Evolutionary conservation across 2,797 vertebrate genomes (phyloP), one percentile per base, ranked within the genome.

Genomic region (Gymnothorax reevesii): DNA sequence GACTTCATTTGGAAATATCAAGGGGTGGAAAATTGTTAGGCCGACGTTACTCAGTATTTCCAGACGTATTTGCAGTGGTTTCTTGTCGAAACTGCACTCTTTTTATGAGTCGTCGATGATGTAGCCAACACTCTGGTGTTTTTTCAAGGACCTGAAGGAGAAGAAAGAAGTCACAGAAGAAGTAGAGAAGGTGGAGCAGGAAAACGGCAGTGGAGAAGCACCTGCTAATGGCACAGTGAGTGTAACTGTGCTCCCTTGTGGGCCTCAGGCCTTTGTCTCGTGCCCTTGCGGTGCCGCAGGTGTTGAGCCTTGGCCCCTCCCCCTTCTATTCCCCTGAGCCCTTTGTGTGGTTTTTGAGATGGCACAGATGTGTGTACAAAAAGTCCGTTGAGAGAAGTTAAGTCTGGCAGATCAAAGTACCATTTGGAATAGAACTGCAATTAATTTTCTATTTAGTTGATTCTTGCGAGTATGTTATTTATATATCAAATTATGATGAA

Each of bases 151-250:
- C 83, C 94, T 97, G 91, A 97, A 97, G 86, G 97, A 97, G 90
- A 97, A 97, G 94, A 97, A 97, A 94, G 96, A 96, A 90, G 94
- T 91, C 27, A 93, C 93, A 87, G 27, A 92, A 89, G 91, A 91
- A 62, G 86, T 89, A 86, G 83, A 90, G 77, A 83, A 94, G 86
- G 82, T 89, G 17, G 93, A 92, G 87, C 87, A 94, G 88, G 95
- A 96, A 91, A 95, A 95, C 82, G 95, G 95, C 89, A 95, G 89
- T 83, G 95, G 88, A 87, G 96, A 97, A 86, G 94, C 96, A 94
- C 96, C 96, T 95, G 95, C 96, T 86, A 97, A 97, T 92, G 96
- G 92, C 88, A 92, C 91, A 87, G 97, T 97, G 93, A 94, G 96
- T 96, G 83, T 85, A 88, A 83, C 83, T 9, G 17, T 83, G 27